phyloP scores from a whole-genome alignment of 2,888 invertebrate species.

The Dinocampus coccinellae region DNA sequence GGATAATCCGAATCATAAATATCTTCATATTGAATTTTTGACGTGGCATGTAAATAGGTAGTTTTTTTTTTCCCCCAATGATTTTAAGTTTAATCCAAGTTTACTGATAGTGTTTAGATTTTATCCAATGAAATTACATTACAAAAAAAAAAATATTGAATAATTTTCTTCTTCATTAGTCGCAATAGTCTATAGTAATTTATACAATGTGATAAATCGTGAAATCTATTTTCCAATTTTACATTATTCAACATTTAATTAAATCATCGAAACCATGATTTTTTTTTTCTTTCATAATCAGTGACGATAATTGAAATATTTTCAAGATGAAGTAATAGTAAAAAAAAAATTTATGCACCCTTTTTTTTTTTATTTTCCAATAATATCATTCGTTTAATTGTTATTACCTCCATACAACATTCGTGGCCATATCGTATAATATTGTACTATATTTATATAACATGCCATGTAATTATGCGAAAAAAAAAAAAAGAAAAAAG shows the following conservation, averaged over 20 bases:
- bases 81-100: background rate
- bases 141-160: background rate
- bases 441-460: constrained; percentile 51
- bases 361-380: background rate
- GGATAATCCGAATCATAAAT: background rate
- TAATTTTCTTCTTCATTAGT: background rate
- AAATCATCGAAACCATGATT: background rate
- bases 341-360: constrained; percentile 12
- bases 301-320: background rate
- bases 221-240: background rate
- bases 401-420: constrained; percentile 16
- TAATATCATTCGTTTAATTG: background rate
- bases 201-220: background rate
- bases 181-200: background rate
- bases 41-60: constrained; percentile 17
- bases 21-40: background rate
- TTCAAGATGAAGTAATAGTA: background rate
- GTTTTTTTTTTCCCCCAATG: background rate
- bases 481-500: too few species aligned
- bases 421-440: constrained; percentile 51
- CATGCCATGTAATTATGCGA: constrained; percentile 47
- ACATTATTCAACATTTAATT: background rate
- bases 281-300: background rate
- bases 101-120: background rate
- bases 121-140: background rate